Base-by-base conservation (phyloP, 1,140 invertebrate species). In the Caenorhabditis tropicalis region DNA sequence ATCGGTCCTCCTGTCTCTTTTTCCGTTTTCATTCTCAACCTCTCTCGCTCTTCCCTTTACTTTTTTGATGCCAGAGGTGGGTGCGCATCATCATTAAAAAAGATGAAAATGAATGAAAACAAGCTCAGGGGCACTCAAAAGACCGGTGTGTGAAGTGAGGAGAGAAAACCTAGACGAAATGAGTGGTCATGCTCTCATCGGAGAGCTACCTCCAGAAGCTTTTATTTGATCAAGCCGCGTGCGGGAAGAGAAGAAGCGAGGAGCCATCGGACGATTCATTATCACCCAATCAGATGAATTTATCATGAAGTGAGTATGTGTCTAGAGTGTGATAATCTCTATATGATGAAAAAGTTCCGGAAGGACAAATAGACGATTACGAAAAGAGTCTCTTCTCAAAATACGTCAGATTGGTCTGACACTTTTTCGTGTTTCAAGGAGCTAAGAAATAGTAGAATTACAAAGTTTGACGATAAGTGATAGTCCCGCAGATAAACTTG, bases 61-160 rank as follows among this genome's bases (percentile, higher is more conserved):
- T 29, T 43, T 74, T 74, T 39, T 74, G 65, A 74, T 74, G 65
- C 19, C 65, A 39, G 29, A 36, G 31, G 31, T 70, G 33, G 19
- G 60, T 43, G 5, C 39, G 5, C 39, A 43, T 43, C 39, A 43
- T 43, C 65, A 74, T 74, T 36, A 74, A 43, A 43, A 74, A 19
- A 15, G 36, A 36, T 2, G 16, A 65, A 65, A 65, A 43, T n/a
- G 43, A 74, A 43, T 33, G n/a, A 74, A 74, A 74, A 43, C 39
- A 43, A 43, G 39, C 39, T 43, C 65, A 74, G 43, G 65, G 21
- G 9, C 65, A 46, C 65, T 39, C n/a, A 74, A 74, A 39, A 74
- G 65, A 74, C 65, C 65, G 65, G 65, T 43, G 65, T 74, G 65
- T 74, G 65, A 74, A 74, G 65, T 74, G 65, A 65, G 12, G 12